Evolutionary conservation across 2,797 vertebrate species (phyloP).

Genomic region (Peromyscus melanophrys): DNA sequence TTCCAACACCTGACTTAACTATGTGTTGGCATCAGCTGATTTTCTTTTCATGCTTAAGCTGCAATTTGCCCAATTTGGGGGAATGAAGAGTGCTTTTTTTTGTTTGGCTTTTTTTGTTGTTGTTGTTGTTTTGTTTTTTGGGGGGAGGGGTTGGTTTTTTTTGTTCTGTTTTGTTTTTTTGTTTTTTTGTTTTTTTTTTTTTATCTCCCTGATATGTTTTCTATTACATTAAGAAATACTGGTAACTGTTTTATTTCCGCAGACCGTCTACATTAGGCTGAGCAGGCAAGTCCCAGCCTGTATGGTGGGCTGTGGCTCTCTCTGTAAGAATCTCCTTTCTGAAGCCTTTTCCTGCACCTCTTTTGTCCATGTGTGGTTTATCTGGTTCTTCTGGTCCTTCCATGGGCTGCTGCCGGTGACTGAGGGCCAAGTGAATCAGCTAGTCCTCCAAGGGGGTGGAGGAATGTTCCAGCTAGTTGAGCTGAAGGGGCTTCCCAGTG

Average conservation of each 20-base stretch:
- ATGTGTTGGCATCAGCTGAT: neutral
- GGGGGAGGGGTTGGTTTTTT: neutral
- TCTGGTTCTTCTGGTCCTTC: neutral
- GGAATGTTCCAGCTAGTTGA: neutral
- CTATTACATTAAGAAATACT: neutral
- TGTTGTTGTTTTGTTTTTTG: no score
- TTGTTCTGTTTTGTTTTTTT: neutral
- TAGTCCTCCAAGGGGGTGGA: neutral
- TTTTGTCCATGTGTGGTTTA: neutral
- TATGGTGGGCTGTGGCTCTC: neutral
- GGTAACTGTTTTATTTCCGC: neutral
- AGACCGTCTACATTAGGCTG: neutral
- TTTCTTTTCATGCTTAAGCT: conserved; percentile 48
- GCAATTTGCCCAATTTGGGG: conserved; percentile 7
- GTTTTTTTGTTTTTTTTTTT: neutral
- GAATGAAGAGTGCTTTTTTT: neutral
- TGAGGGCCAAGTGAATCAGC: no score
- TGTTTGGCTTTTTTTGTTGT: neutral
- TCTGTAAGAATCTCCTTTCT: neutral
- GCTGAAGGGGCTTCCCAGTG: neutral
- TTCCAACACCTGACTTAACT: conserved; percentile 4
- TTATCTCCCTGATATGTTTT: neutral
- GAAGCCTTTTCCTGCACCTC: neutral
- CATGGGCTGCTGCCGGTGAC: neutral
- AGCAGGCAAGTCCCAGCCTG: neutral